Conservation (phyloP, 1,140 invertebrate species). For the Drosophila punjabiensis region DNA sequence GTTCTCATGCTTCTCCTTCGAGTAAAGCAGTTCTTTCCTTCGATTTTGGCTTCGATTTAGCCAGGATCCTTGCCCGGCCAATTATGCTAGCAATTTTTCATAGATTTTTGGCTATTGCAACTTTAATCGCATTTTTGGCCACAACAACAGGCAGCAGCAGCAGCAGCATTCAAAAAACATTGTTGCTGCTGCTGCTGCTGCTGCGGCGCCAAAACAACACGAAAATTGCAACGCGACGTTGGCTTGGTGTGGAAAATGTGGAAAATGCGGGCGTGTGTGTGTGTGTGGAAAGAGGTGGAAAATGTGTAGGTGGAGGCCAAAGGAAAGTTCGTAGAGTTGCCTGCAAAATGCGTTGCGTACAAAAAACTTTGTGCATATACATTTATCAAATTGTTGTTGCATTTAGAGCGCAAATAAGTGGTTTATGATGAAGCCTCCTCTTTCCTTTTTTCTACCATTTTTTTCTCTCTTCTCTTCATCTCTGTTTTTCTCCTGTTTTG, state of each 20-base stretch:
- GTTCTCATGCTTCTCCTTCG: background rate
- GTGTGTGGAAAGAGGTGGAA: background rate
- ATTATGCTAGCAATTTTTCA: slow-evolving; percentile 45
- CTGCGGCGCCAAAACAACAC: slow-evolving; percentile 6
- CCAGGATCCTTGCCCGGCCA: slow-evolving; percentile 13
- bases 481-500: background rate
- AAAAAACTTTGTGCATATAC: slow-evolving; percentile 51
- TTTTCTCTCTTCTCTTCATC: background rate
- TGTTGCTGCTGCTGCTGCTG: background rate
- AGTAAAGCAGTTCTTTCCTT: slow-evolving; percentile 12
- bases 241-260: slow-evolving; percentile 7
- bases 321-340: slow-evolving; percentile 13
- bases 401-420: slow-evolving; percentile 83
- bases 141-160: slow-evolving; percentile 25
- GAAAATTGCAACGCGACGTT: background rate
- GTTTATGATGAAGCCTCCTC: slow-evolving; percentile 75
- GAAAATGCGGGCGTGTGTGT: background rate
- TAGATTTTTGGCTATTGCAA: slow-evolving; percentile 32
- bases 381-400: slow-evolving; percentile 81
- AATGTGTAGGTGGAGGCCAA: background rate
- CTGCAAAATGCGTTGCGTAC: slow-evolving; percentile 30
- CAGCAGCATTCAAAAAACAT: background rate
- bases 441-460: no score
- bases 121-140: slow-evolving; percentile 48
- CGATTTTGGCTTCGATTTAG: slow-evolving; percentile 44